Evolutionary conservation across 2,888 invertebrate species (phyloP), one percentile per base, ranked within the genome.

Genomic region (Microctonus hyperodae): DNA sequence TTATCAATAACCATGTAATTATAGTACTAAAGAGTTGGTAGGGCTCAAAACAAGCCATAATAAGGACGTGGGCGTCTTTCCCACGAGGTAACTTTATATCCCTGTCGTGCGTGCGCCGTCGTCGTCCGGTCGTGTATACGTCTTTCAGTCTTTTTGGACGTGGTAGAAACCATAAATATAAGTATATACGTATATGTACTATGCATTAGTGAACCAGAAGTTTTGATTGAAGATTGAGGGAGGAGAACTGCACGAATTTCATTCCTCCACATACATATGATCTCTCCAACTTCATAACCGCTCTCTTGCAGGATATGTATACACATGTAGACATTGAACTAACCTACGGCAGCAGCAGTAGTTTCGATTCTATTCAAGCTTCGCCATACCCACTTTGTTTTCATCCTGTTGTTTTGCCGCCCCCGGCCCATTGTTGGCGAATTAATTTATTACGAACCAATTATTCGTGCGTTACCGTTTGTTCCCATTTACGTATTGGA

Each of bases 1-100:
- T 83, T 83, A 83, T 83, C 83, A 83, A 83, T 83, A 83, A 83
- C 79, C 82, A 78, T 80, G 82, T 83, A 83, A 83, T 83, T 83
- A 83, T 80, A 80, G 80, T 79, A 82, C 81, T 76, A 83, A 83
- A 83, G 83, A 83, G 82, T 83, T 83, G 81, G 78, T 79, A 76
- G 80, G 74, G 79, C 81, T 80, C 82, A 83, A 83, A 83, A 83
- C 83, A 83, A 83, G 81, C 82, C 82, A 81, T 82, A 83, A 83
- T 83, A 83, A 83, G 44, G 78, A 81, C 80, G 81, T 76, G 78
- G 80, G 81, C 81, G 79, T 82, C 79, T 83, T 83, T 83, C 83
- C 83, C 83, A 83, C 82, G 83, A 82, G 63, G 83, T 80, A 83
- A 83, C 77, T 77, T 80, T 82, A 83, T 83, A 83, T 77, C 78